These are phyloP conservation scores for Capreolus pygargus DNA, from an alignment of 2,113 vertebrate species.

Conservation along the genomic window DNA sequence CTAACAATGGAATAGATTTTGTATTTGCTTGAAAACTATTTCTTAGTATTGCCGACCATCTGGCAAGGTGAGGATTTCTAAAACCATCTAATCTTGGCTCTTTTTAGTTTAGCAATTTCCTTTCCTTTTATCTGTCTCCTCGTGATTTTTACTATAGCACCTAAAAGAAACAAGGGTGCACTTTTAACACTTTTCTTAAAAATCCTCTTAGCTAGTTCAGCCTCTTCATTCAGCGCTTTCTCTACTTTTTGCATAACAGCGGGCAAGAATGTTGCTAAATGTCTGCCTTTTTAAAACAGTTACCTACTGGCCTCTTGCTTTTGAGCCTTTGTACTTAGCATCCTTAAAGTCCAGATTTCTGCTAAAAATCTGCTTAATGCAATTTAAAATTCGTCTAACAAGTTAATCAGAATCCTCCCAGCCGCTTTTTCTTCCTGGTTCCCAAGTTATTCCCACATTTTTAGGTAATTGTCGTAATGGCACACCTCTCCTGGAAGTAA, in stretches of 20 bases:
- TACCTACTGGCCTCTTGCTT: not conserved
- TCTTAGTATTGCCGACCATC: not conserved
- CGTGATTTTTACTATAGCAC: not conserved
- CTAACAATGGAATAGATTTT: not conserved
- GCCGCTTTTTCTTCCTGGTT: not conserved
- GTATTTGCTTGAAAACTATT: not conserved
- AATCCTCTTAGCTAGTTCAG: not conserved
- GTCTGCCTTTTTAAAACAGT: not conserved
- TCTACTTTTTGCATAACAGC: not conserved
- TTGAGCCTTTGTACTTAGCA: not conserved
- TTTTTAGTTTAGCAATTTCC: not conserved
- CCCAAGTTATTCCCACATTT: not conserved
- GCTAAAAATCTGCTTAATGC: not conserved
- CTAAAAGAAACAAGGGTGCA: not conserved
- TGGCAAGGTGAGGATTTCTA: not conserved
- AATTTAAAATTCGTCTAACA: not conserved
- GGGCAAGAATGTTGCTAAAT: not conserved
- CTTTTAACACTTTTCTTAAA: not conserved
- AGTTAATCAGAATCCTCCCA: not conserved
- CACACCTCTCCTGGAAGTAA: not conserved
- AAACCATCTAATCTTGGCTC: not conserved
- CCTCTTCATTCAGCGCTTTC: not conserved
- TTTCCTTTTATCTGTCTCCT: not conserved
- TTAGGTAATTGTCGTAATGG: not conserved
- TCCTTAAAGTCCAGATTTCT: not conserved